phyloP scores from a whole-genome alignment of 2,888 invertebrate species.

The Chymomyza procnemis region DNA sequence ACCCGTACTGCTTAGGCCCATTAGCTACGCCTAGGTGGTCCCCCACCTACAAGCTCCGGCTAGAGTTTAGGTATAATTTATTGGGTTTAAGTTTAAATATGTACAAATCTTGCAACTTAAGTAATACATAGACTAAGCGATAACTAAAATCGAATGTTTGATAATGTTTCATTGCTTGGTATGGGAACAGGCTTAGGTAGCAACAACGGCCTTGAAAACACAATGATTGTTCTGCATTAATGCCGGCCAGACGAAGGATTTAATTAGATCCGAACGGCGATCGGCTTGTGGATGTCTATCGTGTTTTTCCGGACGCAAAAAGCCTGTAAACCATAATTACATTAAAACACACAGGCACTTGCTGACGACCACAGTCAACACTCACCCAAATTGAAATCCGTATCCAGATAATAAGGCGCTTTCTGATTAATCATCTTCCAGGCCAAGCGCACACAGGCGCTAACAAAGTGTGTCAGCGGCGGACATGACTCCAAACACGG shows the following conservation, averaged over 20 bases:
- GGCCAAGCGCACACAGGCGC: conserved; percentile 90
- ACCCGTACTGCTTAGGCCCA: conserved; percentile 71
- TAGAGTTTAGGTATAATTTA: conserved; percentile 20
- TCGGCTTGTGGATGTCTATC: conserved; percentile 88
- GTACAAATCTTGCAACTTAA: conserved; percentile 49
- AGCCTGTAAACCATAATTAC: conserved; percentile 76
- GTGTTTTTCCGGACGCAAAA: conserved; percentile 87
- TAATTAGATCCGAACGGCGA: conserved; percentile 86
- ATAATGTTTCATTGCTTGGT: neutral
- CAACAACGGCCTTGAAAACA: conserved; percentile 91
- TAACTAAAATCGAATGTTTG: conserved; percentile 6
- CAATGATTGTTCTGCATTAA: conserved; percentile 87
- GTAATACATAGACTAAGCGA: conserved; percentile 10
- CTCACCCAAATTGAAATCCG: conserved; percentile 84
- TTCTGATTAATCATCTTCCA: conserved; percentile 91
- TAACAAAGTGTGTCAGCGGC: conserved; percentile 88
- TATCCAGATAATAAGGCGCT: conserved; percentile 83
- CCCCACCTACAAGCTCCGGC: neutral
- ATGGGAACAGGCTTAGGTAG: conserved; percentile 81
- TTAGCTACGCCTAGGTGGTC: conserved; percentile 48
- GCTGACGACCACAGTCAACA: neutral
- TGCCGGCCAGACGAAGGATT: conserved; percentile 92
- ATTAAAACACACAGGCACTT: no score
- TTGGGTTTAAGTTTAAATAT: conserved; percentile 44
- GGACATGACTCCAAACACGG: conserved; percentile 90